Base-by-base conservation (phyloP, 2,113 vertebrate genomes). In the Cisticola juncidis region DNA sequence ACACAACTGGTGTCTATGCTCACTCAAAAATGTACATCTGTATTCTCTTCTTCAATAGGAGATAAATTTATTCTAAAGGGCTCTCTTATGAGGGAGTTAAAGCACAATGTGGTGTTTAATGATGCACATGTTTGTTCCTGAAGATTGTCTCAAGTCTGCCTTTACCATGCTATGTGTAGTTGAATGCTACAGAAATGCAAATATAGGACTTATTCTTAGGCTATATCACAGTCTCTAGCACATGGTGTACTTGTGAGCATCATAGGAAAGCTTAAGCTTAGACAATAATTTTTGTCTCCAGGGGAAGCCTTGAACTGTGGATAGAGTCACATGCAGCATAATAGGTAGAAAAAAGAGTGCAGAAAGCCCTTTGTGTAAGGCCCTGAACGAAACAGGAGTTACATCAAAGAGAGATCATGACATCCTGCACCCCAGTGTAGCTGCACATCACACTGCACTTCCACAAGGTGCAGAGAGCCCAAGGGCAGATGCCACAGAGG, bases 1-100 rank as follows among this genome's bases (percentile, higher is more conserved):
- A 29, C 20, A 62, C 9, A 80, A 7, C 9, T 72, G 1, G 0
- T 47, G 14, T 35, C 11, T 38, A 3, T 22, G 18, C 16, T 81
- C 25, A 62, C 50, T 33, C 10, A 66, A 70, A 69, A 81, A 61
- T 29, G 51, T 68, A 19, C 1, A 0, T 45, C 23, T 70, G 1
- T n/a, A 61, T 61, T 91, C 4, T 57, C 15, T 40, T 25, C 68
- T 70, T 50, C 38, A 26, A 33, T 1, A 81, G 23, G 8, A 66
- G 25, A 70, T 15, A 65, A n/a, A 17, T 31, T 60, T 61, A 20
- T 54, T 90, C 71, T 28, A 18, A 80, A 86, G 23, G 28, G 5
- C 4, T 73, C 22, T 80, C 8, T 81, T 33, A 31, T 3, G 35
- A 24, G 11, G 4, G 21, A 35, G 11, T 70, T 81, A 78, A 78